Evolutionary conservation across 2,888 invertebrate genomes (phyloP), one percentile per base, ranked within the genome.

Genomic region (Tachina fera): DNA sequence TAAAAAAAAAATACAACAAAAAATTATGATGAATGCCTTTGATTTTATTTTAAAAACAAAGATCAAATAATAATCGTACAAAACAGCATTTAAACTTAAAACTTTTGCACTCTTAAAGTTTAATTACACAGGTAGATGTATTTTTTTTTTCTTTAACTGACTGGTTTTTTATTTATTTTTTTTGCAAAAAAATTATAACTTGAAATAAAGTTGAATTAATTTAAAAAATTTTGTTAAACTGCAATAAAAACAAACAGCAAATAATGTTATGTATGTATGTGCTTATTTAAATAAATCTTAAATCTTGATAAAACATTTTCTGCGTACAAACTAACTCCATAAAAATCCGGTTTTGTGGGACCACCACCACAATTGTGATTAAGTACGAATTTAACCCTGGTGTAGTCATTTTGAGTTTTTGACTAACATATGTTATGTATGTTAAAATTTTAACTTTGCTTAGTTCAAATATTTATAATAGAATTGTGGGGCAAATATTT

Each of bases 71-170:
- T 39, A 19, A 31, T 5, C 31, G 31, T 5, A 6, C 31, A 47
- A 47, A 68, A 47, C 19, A 76, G n/a, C n/a, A 60, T 63, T 67
- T 56, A 72, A 65, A 67, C n/a, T 63, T 47, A 47, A 77, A 67
- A 72, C 58, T 67, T 74, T 80, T 67, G 67, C 49, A 67, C 65
- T 80, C 31, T 58, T 31, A 31, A 10, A 45, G 45, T 56, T 79
- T 39, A 79, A 68, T 39, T 51, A 68, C n/a, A 49, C 14, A 47
- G 39, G 56, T 56, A 51, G 16, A 45, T n/a, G n/a, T n/a, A n/a
- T 8, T 68, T 51, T 74, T 51, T 31, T 75, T 14, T 22, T 53
- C 16, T 51, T 51, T 9, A 51, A 41, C 19, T n/a, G 47, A 19
- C 45, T 47, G 65, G 39, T 16, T 71, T 58, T 22, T 31, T n/a